phyloP scores from a whole-genome alignment of 2,797 vertebrate genomes.

The Garrulus glandarius region DNA sequence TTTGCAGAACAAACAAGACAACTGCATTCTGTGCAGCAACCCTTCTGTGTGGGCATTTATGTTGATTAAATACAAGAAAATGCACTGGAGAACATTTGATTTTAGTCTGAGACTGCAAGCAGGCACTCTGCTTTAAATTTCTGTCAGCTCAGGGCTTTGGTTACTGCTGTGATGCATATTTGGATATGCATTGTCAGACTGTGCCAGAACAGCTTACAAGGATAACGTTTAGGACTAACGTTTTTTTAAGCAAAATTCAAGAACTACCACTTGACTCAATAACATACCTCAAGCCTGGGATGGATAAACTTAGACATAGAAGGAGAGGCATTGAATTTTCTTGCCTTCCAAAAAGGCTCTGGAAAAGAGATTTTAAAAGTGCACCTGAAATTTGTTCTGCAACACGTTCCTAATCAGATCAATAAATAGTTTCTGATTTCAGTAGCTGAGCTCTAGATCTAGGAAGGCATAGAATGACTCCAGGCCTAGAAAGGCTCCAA shows the following conservation, averaged over 20 bases:
- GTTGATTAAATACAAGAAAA: neutral
- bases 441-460: neutral
- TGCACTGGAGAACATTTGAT: neutral
- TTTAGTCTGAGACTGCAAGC: neutral
- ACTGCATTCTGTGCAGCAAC: neutral
- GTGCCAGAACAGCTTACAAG: neutral
- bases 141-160: neutral
- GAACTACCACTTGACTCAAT: neutral
- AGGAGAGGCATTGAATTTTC: neutral
- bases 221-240: neutral
- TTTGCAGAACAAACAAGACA: neutral
- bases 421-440: neutral
- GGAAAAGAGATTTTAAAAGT: neutral
- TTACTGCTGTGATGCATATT: neutral
- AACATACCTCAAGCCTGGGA: neutral
- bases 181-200: neutral
- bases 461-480: neutral
- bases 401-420: neutral
- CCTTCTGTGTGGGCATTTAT: neutral
- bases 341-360: neutral
- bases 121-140: neutral
- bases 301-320: neutral
- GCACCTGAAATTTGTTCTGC: neutral
- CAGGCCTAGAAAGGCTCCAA: neutral
- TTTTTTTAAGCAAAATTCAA: neutral